phyloP scores from a whole-genome alignment of 2,797 vertebrate genomes.

The Ceryle rudis region DNA sequence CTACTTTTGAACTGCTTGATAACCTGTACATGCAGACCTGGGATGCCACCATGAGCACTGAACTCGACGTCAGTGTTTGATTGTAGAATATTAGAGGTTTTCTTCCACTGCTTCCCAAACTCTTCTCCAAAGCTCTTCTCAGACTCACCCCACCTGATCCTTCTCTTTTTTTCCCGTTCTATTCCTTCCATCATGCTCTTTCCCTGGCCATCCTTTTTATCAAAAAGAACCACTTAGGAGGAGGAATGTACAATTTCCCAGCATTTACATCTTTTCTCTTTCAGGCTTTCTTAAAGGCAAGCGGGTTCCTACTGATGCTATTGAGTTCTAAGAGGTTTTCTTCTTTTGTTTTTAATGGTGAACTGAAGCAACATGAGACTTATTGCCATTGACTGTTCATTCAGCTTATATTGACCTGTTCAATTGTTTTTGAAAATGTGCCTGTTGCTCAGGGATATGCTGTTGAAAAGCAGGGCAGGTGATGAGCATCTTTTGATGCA shows the following conservation, averaged over 20 bases:
- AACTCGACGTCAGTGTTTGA: not conserved
- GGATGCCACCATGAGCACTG: not conserved
- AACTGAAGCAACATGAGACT: not conserved
- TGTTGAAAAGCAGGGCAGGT: not conserved
- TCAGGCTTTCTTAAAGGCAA: not conserved
- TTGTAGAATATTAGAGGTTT: not conserved
- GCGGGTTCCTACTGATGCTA: not conserved
- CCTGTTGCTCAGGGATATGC: not conserved
- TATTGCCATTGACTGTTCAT: not conserved
- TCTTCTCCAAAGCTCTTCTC: not conserved
- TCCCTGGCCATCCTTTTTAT: not conserved
- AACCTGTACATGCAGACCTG: not conserved
- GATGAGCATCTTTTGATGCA: not conserved
- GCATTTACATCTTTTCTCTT: not conserved
- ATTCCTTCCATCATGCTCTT: not conserved
- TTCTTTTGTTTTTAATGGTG: not conserved
- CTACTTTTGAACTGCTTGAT: not conserved
- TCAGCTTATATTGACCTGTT: not conserved
- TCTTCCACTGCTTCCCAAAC: not conserved
- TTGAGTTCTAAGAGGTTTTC: not conserved
- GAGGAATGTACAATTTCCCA: not conserved
- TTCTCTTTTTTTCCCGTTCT: not conserved
- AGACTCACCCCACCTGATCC: not conserved
- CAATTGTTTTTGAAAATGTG: not conserved
- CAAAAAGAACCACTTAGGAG: not conserved